Percentiles rank a stretch among this genome's conserved stretches.
These are phyloP conservation scores for Dynastes hyllus DNA, from an alignment of 2,888 invertebrate species.

Conservation along the genomic window DNA sequence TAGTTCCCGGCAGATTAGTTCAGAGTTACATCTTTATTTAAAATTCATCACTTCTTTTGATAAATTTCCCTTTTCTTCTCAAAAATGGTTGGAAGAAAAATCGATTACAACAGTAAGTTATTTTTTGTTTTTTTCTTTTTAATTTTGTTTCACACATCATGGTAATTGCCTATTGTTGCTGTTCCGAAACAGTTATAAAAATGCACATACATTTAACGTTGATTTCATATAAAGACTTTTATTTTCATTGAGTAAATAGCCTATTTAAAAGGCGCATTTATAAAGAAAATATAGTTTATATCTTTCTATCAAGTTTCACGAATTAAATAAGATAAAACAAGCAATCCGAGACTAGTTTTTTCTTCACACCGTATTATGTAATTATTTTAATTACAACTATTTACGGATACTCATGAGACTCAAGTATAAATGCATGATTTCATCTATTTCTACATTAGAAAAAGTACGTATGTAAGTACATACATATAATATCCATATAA, in stretches of 20 bases:
- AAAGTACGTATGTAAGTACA: too few relatives aligned
- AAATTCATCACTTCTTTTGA: neutral
- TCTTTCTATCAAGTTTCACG: neutral
- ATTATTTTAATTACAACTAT: too few relatives aligned
- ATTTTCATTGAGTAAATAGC: neutral
- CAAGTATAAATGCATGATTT: too few relatives aligned
- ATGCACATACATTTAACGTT: neutral
- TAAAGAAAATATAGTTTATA: neutral
- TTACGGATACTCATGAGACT: too few relatives aligned
- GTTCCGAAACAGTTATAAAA: neutral
- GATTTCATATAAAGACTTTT: neutral
- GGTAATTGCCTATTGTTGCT: neutral
- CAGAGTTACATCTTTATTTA: neutral
- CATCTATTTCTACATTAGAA: too few relatives aligned
- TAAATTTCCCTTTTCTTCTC: neutral
- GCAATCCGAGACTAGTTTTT: too few relatives aligned
- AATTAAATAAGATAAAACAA: neutral
- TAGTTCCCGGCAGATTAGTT: neutral
- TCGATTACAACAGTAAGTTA: slow-evolving; percentile 35
- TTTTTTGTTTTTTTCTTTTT: neutral
- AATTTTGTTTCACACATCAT: neutral
- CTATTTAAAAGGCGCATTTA: neutral
- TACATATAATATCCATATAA: too few relatives aligned
- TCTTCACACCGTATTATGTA: too few relatives aligned
- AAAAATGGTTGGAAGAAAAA: slow-evolving; percentile 41